phyloP scores from a whole-genome alignment of 2,888 invertebrate species.

The Pterobdella sp. region DNA sequence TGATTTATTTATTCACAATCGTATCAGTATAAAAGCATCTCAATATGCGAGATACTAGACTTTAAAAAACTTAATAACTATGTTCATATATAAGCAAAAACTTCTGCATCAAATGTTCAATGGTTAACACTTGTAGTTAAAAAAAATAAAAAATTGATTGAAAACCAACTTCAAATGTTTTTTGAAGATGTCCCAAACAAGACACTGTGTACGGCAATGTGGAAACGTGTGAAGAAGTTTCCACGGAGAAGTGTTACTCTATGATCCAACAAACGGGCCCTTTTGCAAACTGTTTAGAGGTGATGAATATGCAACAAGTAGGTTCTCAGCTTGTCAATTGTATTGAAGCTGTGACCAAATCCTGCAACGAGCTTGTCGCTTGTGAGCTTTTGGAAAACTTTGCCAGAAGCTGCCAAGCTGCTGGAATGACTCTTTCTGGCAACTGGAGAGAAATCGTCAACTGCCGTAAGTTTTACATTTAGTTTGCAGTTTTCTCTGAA shows the following conservation, averaged over 20 bases:
- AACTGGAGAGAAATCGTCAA: constrained; percentile 1
- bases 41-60: too few species aligned
- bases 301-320: neutral
- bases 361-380: neutral
- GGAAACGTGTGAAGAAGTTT: neutral
- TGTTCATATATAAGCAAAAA: too few species aligned
- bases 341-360: neutral
- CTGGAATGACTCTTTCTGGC: neutral
- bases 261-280: neutral
- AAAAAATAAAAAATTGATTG: too few species aligned
- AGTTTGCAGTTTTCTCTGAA: neutral
- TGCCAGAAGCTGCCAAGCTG: neutral
- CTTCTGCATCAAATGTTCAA: too few species aligned
- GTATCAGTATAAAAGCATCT: too few species aligned
- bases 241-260: neutral
- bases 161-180: too few species aligned
- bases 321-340: neutral
- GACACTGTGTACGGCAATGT: too few species aligned
- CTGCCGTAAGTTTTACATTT: constrained; percentile 12
- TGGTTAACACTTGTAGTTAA: too few species aligned
- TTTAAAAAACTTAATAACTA: too few species aligned
- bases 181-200: neutral
- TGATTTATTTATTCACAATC: too few species aligned
- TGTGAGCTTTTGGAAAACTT: constrained; percentile 7
- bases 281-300: neutral